Conservation (phyloP, 2,113 vertebrate genomes). For the Morphnarchus princeps region DNA sequence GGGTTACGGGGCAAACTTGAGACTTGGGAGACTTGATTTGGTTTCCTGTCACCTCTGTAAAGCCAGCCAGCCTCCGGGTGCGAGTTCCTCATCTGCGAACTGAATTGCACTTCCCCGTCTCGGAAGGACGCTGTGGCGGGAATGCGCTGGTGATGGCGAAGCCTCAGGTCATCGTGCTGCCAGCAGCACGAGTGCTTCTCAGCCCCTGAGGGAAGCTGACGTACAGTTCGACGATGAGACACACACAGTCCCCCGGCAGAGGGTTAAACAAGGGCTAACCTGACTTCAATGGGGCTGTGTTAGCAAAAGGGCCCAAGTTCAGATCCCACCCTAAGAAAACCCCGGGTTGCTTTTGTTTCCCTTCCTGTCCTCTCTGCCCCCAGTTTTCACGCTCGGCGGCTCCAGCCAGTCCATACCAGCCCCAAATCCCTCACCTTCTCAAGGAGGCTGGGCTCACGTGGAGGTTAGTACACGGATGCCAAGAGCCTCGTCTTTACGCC, state of each 20-base stretch:
- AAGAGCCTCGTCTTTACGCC: neutral
- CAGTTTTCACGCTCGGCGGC: accelerated
- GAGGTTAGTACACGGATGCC: neutral
- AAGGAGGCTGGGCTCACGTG: neutral
- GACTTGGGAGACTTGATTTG: slow-evolving; percentile 24
- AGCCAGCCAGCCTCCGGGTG: neutral
- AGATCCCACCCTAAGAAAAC: neutral
- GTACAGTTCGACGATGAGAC: neutral
- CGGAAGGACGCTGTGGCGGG: neutral
- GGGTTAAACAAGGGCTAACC: neutral
- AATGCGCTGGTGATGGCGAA: neutral
- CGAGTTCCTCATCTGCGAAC: slow-evolving; percentile 36
- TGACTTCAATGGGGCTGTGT: neutral
- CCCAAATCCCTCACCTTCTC: neutral
- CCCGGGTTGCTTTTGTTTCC: neutral
- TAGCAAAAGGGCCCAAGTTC: neutral
- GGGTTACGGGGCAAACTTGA: neutral
- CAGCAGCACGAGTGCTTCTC: neutral
- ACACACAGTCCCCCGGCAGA: accelerated
- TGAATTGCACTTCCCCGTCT: neutral
- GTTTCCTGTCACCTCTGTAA: slow-evolving; percentile 44
- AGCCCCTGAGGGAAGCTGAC: neutral
- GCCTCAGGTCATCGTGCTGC: neutral
- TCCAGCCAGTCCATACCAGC: neutral
- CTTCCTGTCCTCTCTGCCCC: neutral